Evolutionary conservation across 2,113 vertebrate genomes (phyloP).

Genomic region (Pelodiscus sinensis): DNA sequence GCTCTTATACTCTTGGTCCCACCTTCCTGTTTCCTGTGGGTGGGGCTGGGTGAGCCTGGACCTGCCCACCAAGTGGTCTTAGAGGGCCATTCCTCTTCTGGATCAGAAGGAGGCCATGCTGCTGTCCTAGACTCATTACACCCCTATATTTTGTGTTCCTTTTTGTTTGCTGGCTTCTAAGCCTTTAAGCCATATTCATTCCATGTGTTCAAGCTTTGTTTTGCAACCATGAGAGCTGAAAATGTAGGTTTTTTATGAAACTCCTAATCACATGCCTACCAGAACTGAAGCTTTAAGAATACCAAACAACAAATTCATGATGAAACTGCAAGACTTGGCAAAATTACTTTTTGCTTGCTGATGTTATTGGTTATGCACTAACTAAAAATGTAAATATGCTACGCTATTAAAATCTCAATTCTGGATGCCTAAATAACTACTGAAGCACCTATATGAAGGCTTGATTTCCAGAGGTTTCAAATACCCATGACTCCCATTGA

Average conservation of each 20-base stretch:
- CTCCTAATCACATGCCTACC: accelerated
- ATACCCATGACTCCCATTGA: background rate
- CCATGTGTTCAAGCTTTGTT: background rate
- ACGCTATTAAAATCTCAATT: accelerated
- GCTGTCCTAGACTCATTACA: too few species aligned
- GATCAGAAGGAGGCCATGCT: too few species aligned
- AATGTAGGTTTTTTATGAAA: background rate
- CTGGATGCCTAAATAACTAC: background rate
- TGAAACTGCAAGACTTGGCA: background rate
- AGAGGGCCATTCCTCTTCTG: too few species aligned
- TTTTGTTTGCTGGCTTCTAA: background rate
- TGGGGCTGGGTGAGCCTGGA: too few species aligned
- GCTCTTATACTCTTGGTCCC: too few species aligned
- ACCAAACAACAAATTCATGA: background rate
- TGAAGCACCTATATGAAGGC: background rate
- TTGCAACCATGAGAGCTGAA: background rate
- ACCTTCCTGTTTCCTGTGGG: too few species aligned
- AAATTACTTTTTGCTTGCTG: background rate
- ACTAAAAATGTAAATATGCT: background rate
- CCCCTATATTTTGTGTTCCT: background rate
- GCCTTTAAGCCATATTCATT: background rate
- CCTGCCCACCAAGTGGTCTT: too few species aligned
- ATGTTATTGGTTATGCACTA: background rate
- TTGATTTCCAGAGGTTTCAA: background rate
- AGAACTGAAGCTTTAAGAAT: background rate